Evolutionary conservation across 2,888 invertebrate species (phyloP), one percentile per base, ranked within the genome.

Genomic region (Adelphocoris suturalis): DNA sequence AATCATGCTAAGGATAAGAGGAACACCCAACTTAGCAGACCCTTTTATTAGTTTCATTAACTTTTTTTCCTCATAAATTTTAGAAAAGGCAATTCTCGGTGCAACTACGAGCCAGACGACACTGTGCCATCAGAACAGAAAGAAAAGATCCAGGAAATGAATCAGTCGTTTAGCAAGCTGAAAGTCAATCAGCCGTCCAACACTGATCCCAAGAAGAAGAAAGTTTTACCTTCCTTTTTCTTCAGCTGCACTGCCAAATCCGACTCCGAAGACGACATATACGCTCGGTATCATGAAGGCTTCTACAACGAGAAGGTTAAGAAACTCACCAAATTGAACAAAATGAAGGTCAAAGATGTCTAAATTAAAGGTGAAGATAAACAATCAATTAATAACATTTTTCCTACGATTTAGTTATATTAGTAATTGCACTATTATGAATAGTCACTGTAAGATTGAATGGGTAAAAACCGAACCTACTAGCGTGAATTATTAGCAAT

Each of bases 181-280:
- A 68, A 68, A 27, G 68, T 12, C 19, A 68, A 68, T 13, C 19
- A 12, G 9, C 12, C 19, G 5, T 19, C 68, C 0, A 16, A 57
- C 13, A 9, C 46, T 12, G 61, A 57, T 13, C 75, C 9, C 48
- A 75, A 47, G 37, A 57, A 85, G 37, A 85, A 85, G 12, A n/a
- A 4, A 0, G 37, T 9, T 13, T 55, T 88, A 14, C 88, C 88
- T 2, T 28, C 88, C 13, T 88, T 88, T 28, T 88, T 78, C 55
- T 88, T 88, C 80, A 76, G 37, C 14, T 28, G 47, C 19, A 46
- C 52, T 0, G 37, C 28, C 16, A 78, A 78, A 52, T 27, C 88
- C 0, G 80, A 88, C 55, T 48, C 78, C 4, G 88, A 78, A 52
- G 88, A 88, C 14, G 88, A 88, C 80, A 28, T 88, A 12, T 88